These are phyloP conservation scores for Anseranas semipalmata DNA, from an alignment of 2,113 vertebrate genomes.

Conservation along the genomic window DNA sequence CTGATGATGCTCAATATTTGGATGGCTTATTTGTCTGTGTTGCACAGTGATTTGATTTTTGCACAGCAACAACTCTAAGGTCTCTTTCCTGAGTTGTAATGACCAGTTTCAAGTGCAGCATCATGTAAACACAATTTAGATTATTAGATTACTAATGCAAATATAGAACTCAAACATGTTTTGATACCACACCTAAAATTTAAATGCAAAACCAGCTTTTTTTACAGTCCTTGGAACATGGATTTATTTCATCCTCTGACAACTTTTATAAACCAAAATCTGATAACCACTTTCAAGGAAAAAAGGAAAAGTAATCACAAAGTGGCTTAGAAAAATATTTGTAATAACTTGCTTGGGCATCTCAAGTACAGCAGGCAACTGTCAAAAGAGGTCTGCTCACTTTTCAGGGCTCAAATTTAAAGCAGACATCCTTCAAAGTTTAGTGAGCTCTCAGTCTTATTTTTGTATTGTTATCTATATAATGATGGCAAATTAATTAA, in stretches of 20 bases:
- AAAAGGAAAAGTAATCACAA: background rate
- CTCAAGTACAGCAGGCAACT: background rate
- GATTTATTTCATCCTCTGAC: background rate
- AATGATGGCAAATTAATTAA: background rate
- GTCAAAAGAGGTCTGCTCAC: background rate
- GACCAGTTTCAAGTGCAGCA: background rate
- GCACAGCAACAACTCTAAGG: background rate
- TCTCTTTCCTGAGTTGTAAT: background rate
- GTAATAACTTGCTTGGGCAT: background rate
- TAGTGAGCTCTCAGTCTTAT: background rate
- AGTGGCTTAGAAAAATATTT: background rate
- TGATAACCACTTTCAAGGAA: background rate
- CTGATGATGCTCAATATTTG: background rate
- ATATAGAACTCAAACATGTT: background rate
- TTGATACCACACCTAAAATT: background rate
- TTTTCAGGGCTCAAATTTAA: background rate
- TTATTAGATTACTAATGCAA: background rate
- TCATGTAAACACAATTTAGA: background rate
- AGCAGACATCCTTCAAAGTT: background rate
- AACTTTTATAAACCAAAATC: background rate
- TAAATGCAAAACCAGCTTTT: background rate
- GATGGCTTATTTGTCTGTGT: background rate
- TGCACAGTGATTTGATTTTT: background rate
- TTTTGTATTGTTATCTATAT: background rate
- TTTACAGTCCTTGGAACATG: background rate